Conservation (phyloP, 1,140 invertebrate genomes). For the Venustaconcha ellipsiformis region DNA sequence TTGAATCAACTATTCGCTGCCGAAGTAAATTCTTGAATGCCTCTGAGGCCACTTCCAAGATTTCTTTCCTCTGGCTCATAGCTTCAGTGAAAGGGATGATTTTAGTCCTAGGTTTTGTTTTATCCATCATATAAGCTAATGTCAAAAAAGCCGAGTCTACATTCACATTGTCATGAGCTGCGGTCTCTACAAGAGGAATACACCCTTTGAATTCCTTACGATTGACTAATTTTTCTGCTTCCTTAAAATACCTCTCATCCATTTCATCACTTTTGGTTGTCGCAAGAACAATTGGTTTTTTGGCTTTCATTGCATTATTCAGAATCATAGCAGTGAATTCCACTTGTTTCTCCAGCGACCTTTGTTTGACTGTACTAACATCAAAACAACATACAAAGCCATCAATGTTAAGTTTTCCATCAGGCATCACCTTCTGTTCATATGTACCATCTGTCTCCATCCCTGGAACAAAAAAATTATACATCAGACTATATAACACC, state of each 20-base stretch:
- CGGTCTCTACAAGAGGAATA: conserved; percentile 93
- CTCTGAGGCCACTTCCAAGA: conserved; percentile 78
- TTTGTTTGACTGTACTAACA: conserved; percentile 86
- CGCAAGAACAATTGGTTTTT: conserved; percentile 94
- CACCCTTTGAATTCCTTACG: conserved; percentile 89
- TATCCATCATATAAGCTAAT: conserved; percentile 92
- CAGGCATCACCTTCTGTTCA: conserved; percentile 92
- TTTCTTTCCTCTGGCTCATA: conserved; percentile 85
- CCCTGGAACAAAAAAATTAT: conserved; percentile 44
- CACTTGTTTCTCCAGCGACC: conserved; percentile 81
- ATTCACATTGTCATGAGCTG: conserved; percentile 97
- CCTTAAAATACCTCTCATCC: conserved; percentile 87
- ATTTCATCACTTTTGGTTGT: conserved; percentile 98
- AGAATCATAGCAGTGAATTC: conserved; percentile 64
- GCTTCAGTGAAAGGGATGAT: conserved; percentile 90
- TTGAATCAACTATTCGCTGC: conserved; percentile 78
- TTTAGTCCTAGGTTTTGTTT: conserved; percentile 75
- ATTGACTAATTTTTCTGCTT: conserved; percentile 88
- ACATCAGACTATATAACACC: too few species aligned
- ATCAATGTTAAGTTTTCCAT: conserved; percentile 93
- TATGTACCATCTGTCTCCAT: conserved; percentile 90
- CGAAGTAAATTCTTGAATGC: conserved; percentile 60
- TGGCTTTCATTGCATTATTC: conserved; percentile 71
- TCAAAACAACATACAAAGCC: conserved; percentile 97
- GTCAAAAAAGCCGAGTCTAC: conserved; percentile 94